Percentiles rank a stretch among this genome's conserved stretches.
These are phyloP conservation scores for Falcaria lacertinaria DNA, from an alignment of 2,888 invertebrate species.

Conservation along the genomic window DNA sequence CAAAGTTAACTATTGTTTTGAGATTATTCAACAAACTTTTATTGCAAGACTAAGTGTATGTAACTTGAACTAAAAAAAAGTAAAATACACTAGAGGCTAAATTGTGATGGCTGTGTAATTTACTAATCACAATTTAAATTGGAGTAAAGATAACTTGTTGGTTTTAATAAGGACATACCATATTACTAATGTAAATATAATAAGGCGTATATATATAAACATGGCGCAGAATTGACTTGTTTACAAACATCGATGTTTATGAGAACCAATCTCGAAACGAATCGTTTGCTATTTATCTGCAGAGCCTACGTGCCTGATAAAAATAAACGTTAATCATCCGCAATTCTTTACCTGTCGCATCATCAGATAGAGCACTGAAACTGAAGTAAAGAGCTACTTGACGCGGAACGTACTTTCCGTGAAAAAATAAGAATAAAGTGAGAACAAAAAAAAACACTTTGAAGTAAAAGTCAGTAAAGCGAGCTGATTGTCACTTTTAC, in stretches of 20 bases:
- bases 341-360: no score
- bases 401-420: slow-evolving; percentile 35
- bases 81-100: no score
- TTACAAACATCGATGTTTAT: background rate
- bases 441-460: slow-evolving; percentile 52
- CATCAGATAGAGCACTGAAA: slow-evolving; percentile 27
- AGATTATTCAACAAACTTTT: no score
- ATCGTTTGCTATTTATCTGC: slow-evolving; percentile 2
- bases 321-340: slow-evolving; percentile 13
- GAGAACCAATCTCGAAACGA: background rate
- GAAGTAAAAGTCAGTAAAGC: slow-evolving; percentile 58
- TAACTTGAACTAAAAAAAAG: no score
- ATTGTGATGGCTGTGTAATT: no score
- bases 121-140: no score
- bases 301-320: slow-evolving; percentile 8
- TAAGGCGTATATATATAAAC: no score
- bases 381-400: slow-evolving; percentile 34
- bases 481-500: slow-evolving; percentile 67
- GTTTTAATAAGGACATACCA: no score
- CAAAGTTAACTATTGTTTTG: no score
- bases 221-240: background rate
- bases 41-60: no score
- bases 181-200: no score
- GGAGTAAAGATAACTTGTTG: no score
- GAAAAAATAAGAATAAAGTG: slow-evolving; percentile 39